Evolutionary conservation across 2,888 invertebrate genomes (phyloP).

Genomic region (Capitulum mitella): DNA sequence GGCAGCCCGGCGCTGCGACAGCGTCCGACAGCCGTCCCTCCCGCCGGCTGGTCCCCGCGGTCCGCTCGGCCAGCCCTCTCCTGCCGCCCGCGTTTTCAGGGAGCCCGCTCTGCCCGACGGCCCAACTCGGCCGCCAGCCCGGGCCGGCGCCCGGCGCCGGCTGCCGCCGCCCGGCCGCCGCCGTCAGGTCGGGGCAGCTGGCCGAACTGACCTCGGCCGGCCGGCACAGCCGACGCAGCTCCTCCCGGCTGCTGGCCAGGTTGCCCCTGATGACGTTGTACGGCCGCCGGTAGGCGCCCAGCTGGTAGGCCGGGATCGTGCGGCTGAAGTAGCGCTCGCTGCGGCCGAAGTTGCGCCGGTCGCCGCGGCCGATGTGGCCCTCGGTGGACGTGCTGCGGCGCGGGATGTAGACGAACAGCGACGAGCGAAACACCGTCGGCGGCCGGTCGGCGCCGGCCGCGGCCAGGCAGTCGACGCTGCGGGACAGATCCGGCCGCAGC

Average conservation of each 20-base stretch:
- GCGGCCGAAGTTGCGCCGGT: not conserved
- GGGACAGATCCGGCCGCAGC: not conserved
- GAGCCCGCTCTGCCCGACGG: too few species aligned
- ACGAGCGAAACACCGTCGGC: not conserved
- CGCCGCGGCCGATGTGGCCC: not conserved
- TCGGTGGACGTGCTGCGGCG: not conserved
- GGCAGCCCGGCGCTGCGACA: too few species aligned
- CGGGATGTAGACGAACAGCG: not conserved
- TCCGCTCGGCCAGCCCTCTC: not conserved
- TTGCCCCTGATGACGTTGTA: constrained; percentile 5
- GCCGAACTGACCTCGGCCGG: not conserved
- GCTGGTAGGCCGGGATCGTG: not conserved
- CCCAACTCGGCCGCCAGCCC: too few species aligned
- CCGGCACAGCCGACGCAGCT: not conserved
- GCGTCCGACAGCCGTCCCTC: too few species aligned
- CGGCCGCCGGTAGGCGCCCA: not conserved
- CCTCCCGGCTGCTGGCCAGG: not conserved
- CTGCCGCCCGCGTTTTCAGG: not conserved
- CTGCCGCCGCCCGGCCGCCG: too few species aligned
- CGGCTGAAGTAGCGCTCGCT: not conserved
- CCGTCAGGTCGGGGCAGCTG: not conserved
- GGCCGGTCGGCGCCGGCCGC: not conserved
- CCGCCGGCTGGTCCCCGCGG: too few species aligned
- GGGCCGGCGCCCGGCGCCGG: too few species aligned
- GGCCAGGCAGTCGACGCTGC: not conserved